Evolutionary conservation across 92 coral and sea anemone genomes (phyloP), one percentile per base, ranked within the genome.

Genomic region (Scolanthus callimorphus): DNA sequence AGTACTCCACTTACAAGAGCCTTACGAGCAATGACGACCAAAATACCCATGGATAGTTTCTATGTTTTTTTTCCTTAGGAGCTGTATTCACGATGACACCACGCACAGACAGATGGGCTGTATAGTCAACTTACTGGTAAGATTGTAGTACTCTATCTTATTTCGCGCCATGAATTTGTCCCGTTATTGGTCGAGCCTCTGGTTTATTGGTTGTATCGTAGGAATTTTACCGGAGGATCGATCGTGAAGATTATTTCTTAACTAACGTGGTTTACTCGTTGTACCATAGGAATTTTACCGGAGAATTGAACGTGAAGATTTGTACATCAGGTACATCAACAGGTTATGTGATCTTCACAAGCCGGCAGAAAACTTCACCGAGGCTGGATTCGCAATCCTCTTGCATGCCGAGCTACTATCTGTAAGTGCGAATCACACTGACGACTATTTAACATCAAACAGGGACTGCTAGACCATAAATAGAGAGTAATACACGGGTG

Each of bases 311-410:
- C 82, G 83, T 26, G 91, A 88, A 80, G 97, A 91, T 46, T 76
- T 88, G 96, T 87, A 74, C 30, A 66, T 91, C 43, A 80, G 88
- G 97, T 88, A 90, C 65, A 67, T 91, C 49, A 81, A 88, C 62
- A 74, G 77, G 49, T 63, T 91, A 58, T 88, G 95, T 56, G 81
- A 82, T 20, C 85, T 91, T 38, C 97, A 91, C 49, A 74, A 87
- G 59, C 82, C 92, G 10, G 85, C 91, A 2, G 86, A 80, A 55
- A 88, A 91, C 69, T 88, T 55, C 79, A 88, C 90, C 27, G 97
- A 91, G 58, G 97, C 97, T 37, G 97, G 96, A 10, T 83, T 76
- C 46, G 63, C 97, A 8, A 31, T 77, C 11, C 76, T 77, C 41
- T 87, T 88, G 20, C 85, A 91, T 45, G 97, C 96, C 25, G 87